A percentile compares a stretch with the other conserved stretches of the same genome.
Conservation (phyloP, 1,140 invertebrate species). For the Cydia fagiglandana region DNA sequence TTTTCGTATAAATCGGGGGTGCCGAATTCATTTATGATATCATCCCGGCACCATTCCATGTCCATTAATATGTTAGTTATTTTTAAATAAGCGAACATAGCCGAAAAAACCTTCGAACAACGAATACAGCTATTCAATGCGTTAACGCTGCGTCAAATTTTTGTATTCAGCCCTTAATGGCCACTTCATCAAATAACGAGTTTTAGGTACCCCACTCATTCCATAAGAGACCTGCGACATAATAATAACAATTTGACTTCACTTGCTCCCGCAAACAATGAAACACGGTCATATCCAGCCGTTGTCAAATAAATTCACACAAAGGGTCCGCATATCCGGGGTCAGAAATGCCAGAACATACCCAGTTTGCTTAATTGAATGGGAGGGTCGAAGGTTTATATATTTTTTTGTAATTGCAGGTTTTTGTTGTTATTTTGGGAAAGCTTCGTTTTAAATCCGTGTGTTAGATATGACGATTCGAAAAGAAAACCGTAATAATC, state of each 20-base stretch:
- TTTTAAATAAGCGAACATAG: too few relatives aligned
- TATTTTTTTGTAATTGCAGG: slow-evolving; percentile 29
- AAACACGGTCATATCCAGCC: slow-evolving; percentile 20
- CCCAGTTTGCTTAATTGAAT: slow-evolving; percentile 29
- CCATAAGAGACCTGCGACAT: slow-evolving; percentile 13
- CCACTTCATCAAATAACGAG: neutral
- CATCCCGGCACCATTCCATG: too few relatives aligned
- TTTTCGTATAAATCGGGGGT: too few relatives aligned
- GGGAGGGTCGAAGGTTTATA: slow-evolving; percentile 18
- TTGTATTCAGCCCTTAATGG: neutral
- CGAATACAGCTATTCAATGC: too few relatives aligned
- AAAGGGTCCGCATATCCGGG: slow-evolving; percentile 16
- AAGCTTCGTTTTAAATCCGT: slow-evolving; percentile 16
- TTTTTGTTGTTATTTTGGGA: slow-evolving; percentile 12
- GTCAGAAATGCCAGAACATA: slow-evolving; percentile 24
- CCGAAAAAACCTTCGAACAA: too few relatives aligned
- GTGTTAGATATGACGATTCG: neutral
- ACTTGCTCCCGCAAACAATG: slow-evolving; percentile 14
- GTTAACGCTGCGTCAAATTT: neutral
- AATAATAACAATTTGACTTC: slow-evolving; percentile 30
- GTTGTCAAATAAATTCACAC: slow-evolving; percentile 31
- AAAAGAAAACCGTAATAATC: neutral
- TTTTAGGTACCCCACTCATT: neutral
- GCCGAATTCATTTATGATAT: too few relatives aligned
- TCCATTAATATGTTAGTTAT: too few relatives aligned